phyloP scores from a whole-genome alignment of 2,797 vertebrate species.

The Sternarchorhynchus goeldii region DNA sequence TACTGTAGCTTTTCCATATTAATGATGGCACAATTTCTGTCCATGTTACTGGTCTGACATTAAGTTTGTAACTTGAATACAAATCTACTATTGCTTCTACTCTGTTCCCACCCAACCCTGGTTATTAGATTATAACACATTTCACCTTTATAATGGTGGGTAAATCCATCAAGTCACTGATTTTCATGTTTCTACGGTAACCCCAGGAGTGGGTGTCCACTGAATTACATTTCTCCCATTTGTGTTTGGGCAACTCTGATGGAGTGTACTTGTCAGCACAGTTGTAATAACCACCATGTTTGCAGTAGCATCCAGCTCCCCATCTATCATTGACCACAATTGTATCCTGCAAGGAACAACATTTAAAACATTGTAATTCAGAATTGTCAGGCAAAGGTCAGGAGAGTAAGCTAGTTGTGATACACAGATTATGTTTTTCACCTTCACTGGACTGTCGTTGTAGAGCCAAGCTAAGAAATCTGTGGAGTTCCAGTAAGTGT shows the following conservation, averaged over 20 bases:
- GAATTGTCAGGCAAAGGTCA: not conserved
- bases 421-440: constrained; percentile 47
- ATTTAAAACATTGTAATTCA: not conserved
- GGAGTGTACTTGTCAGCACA: constrained; percentile 90
- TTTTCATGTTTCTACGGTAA: constrained; percentile 83
- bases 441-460: constrained; percentile 94
- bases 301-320: constrained; percentile 85
- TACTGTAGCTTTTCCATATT: too few species aligned
- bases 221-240: constrained; percentile 97
- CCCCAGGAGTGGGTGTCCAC: constrained; percentile 91
- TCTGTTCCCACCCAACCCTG: too few species aligned
- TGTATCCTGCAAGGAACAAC: constrained; percentile 73
- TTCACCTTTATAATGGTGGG: constrained; percentile 75
- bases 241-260: constrained; percentile 78
- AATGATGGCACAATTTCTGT: too few species aligned
- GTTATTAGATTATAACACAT: not conserved
- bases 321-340: constrained; percentile 96
- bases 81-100: too few species aligned
- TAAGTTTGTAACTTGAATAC: too few species aligned
- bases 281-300: constrained; percentile 92
- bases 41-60: too few species aligned
- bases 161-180: constrained; percentile 76
- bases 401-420: not conserved
- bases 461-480: constrained; percentile 95
- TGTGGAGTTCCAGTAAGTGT: constrained; percentile 96